Evolutionary conservation across 2,888 invertebrate genomes (phyloP), one percentile per base, ranked within the genome.

Genomic region (Cryptus viduatorius): DNA sequence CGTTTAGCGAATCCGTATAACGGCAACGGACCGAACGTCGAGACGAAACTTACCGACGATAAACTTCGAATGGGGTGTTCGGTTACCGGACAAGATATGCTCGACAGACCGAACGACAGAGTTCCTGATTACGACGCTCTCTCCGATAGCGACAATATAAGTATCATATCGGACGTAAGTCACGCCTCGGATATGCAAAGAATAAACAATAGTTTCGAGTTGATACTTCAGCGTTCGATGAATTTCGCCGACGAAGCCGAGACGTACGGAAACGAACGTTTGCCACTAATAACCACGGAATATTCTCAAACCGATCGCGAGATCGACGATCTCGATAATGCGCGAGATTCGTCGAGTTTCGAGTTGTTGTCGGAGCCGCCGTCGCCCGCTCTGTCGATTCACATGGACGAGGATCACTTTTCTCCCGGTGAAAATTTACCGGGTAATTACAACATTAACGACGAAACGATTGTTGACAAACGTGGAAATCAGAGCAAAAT

Each of bases 141-240:
- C 59, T 91, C 91, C 1, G 92, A 93, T 84, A 91, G 92, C 46
- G 93, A 93, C 79, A 93, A 92, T 79, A 90, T 93, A 44, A 93
- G 93, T 77, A 88, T 93, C 14, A 86, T 91, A 37, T 93, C 92
- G 1, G 86, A 90, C 10, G 89, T 89, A 3, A 90, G 89, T 69
- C 88, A 89, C 56, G 87, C 86, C 24, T 89, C 91, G 1, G 90
- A 89, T 67, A 86, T 59, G 4, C 56, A 48, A 24, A 56, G 24
- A 61, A 53, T 71, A 14, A 69, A 56, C 75, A 76, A 64, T 8
- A 50, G 72, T 68, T 93, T 91, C 83, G 93, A 93, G 8, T 88
- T 93, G 42, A 90, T 93, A 64, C 89, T 91, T 8, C 89, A 90
- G 71, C 91, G 92, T 3, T 86, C 88, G 31, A 37, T 48, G 64